A percentile compares a stretch with the other conserved stretches of the same genome.
Conservation (phyloP, 2,113 vertebrate genomes). For the crab-eating macaque (Macaca fascicularis) region DNA sequence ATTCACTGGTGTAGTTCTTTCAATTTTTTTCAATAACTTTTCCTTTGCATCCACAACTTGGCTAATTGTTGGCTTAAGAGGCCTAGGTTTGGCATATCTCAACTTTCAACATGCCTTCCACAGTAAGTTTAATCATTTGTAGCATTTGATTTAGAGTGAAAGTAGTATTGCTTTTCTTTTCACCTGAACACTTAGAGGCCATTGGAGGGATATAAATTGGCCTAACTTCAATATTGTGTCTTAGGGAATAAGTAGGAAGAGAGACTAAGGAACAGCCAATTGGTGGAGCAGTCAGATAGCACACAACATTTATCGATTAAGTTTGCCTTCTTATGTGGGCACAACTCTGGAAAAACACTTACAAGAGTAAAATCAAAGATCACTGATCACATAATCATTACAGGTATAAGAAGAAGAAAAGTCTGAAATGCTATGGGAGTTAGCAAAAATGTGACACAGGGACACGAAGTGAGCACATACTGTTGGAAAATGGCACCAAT, state of each 20-base stretch:
- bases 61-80: not conserved
- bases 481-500: not conserved
- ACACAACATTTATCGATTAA: not conserved
- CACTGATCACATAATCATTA: not conserved
- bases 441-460: not conserved
- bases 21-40: not conserved
- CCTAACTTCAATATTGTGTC: not conserved
- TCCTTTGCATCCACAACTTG: not conserved
- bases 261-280: not conserved
- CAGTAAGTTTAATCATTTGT: not conserved
- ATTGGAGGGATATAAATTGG: not conserved
- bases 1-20: not conserved
- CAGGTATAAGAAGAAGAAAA: not conserved
- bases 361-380: not conserved
- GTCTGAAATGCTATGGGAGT: not conserved
- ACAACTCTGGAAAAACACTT: not conserved
- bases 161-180: not conserved
- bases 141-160: not conserved
- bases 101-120: not conserved
- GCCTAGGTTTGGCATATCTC: not conserved
- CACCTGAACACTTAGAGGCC: not conserved
- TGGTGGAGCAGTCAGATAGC: not conserved
- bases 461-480: not conserved
- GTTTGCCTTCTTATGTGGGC: not conserved
- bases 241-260: not conserved